phyloP scores from a whole-genome alignment of 1,140 invertebrate species.

The Hycleus cichorii region DNA sequence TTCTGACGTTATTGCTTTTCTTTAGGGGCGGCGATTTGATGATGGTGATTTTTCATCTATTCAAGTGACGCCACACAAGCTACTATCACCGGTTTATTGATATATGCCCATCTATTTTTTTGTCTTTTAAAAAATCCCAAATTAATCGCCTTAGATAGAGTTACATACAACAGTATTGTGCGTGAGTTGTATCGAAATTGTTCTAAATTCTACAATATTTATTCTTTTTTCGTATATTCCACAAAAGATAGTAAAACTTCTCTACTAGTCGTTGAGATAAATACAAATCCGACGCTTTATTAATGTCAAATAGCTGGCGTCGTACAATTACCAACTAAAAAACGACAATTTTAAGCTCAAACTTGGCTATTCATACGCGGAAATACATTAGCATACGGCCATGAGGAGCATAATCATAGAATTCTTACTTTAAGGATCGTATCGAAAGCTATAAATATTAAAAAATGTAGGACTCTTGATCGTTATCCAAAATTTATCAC shows the following conservation, averaged over 20 bases:
- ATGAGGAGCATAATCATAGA: too few relatives aligned
- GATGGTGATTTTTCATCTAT: conserved; percentile 14
- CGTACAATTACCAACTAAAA: too few relatives aligned
- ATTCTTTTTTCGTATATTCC: background rate
- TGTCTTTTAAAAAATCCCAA: background rate
- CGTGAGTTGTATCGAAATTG: conserved; percentile 7
- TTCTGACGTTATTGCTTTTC: conserved; percentile 24
- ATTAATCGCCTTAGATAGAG: background rate
- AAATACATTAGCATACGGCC: too few relatives aligned
- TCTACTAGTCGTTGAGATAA: background rate
- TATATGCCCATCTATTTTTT: background rate
- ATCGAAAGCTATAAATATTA: too few relatives aligned
- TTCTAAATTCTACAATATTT: conserved; percentile 6
- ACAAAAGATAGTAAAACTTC: conserved; percentile 1
- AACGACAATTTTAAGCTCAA: too few relatives aligned
- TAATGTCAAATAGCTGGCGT: conserved; percentile 3
- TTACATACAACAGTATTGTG: background rate
- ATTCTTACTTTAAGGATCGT: too few relatives aligned
- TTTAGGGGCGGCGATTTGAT: conserved; percentile 15
- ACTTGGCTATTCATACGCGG: too few relatives aligned
- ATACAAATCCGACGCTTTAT: conserved; percentile 10
- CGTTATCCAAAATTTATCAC: too few relatives aligned
- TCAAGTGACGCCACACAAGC: conserved; percentile 4
- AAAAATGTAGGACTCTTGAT: too few relatives aligned
- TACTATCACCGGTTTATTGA: background rate